Base-by-base conservation (phyloP, 2,888 invertebrate genomes). In the Sinelater perroti region DNA sequence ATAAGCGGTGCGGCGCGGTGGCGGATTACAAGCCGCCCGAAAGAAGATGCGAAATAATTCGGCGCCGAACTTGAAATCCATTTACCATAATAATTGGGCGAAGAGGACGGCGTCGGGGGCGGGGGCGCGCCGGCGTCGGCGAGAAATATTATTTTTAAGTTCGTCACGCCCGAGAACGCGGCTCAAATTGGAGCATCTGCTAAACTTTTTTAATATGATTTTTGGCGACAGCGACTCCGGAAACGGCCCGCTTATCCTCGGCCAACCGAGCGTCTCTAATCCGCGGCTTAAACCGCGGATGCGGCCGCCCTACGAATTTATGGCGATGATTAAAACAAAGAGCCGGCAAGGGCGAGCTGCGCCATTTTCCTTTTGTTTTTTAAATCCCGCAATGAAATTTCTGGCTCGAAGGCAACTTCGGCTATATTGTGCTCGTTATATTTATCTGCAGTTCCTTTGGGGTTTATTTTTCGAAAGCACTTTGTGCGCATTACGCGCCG, bases 171-270 rank as follows among this genome's bases (percentile, higher is more conserved):
- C 20, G 50, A 51, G 47, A 50, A 31, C 54, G 20, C 35, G 28
- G 51, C 50, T 58, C 51, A 58, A 61, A 58, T 61, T 55, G 58
- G 51, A 58, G 57, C 53, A 57, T 60, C 60, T 55, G 57, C 51
- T 47, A 62, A 62, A 62, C 62, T 62, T 60, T 60, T 61, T 62
- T 62, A 62, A 62, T 62, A 57, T 58, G 56, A 57, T 62, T 60
- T 62, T 50, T 51, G 59, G 42, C 56, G 56, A 55, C 59, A 49
- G 59, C 38, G 24, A 47, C 52, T 33, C 36, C 17, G 45, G 55
- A 55, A 60, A 55, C 50, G 36, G 50, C 14, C 35, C 51, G 50
- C 45, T 55, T 60, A 59, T 50, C 47, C 45, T 30, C 49, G 33
- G 45, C 26, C 55, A 20, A 51, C 46, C 17, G 51, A 51, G 51